Base-by-base conservation (phyloP, 1,140 invertebrate species). In the Bombus waltoni region DNA sequence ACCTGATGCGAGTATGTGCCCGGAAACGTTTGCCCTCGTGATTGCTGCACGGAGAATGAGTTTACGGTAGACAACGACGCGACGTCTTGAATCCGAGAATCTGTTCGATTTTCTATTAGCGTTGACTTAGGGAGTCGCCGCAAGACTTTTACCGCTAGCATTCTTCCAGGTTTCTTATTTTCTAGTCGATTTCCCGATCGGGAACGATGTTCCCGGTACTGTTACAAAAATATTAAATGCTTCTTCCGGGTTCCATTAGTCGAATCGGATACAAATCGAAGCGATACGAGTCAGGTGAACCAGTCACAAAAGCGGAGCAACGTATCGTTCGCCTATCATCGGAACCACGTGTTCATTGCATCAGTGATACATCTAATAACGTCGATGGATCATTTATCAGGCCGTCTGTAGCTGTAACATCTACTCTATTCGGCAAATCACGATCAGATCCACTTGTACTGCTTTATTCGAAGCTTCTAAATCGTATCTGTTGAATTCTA, bases 381-480 rank as follows among this genome's bases (percentile, higher is more conserved):
- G 25, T 47, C 77, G 42, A 47, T 28, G 32, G 44, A 70, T 80
- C 78, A 53, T 80, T 80, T 47, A 80, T 80, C 78, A 53, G 32
- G 13, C 38, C 38, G 6, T 13, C n/a, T 47, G 32, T 28, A 18
- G 32, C 15, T 77, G 2, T n/a, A 4, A 40, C 11, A 15, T 18
- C 8, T 6, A 38, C 15, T 3, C 6, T 6, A 42, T 13, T 9
- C 25, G 11, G 38, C 75, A 22, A 42, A 40, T 65, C 38, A 38
- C 13, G 38, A 77, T 57, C 32, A 11, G 32, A 53, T 74, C 5
- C 38, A 28, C 11, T n/a, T 15, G 38, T 13, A 53, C 42, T 8
- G 25, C 18, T 15, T 71, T 22, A 38, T 9, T 28, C 25, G 25
- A 28, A 71, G 38, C 11, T 28, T 28, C 70, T 10, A 71, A 40